Evolutionary conservation across 2,113 vertebrate genomes (phyloP).

Genomic region (Oophaga pumilio): DNA sequence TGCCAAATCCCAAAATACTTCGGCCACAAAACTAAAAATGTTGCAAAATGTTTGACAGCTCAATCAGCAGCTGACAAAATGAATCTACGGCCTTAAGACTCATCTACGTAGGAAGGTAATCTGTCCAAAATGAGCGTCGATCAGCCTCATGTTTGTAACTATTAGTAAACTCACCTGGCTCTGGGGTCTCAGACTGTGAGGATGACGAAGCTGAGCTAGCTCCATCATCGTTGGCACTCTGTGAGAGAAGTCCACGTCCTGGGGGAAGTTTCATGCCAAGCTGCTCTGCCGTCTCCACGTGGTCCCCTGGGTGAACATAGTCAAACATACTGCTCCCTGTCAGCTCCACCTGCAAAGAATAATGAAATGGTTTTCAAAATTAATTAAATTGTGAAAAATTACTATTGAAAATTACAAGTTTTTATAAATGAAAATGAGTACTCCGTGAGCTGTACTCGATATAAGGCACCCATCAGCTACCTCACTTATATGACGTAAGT

Average conservation of each 20-base stretch:
- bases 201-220: constrained; percentile 95
- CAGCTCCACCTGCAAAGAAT: constrained; percentile 90
- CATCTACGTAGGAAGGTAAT: no score
- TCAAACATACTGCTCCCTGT: constrained; percentile 98
- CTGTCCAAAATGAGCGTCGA: neutral
- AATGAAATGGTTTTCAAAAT: neutral
- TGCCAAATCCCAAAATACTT: no score
- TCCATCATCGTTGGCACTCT: constrained; percentile 88
- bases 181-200: constrained; percentile 95
- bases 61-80: no score
- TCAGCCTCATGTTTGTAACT: neutral
- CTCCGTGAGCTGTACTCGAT: neutral
- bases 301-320: constrained; percentile 97
- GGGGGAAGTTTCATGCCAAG: constrained; percentile 98
- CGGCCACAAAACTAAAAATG: no score
- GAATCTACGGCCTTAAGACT: no score
- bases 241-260: constrained; percentile 88
- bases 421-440: neutral
- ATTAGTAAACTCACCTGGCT: constrained; percentile 84
- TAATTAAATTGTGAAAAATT: neutral
- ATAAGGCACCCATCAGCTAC: neutral
- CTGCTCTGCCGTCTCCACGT: constrained; percentile 98
- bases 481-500: neutral
- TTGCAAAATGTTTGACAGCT: no score
- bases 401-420: neutral